A percentile compares a stretch with the other conserved stretches of the same genome.
Evolutionary conservation across 2,888 invertebrate species (phyloP).

Genomic region (Philereme transversata): DNA sequence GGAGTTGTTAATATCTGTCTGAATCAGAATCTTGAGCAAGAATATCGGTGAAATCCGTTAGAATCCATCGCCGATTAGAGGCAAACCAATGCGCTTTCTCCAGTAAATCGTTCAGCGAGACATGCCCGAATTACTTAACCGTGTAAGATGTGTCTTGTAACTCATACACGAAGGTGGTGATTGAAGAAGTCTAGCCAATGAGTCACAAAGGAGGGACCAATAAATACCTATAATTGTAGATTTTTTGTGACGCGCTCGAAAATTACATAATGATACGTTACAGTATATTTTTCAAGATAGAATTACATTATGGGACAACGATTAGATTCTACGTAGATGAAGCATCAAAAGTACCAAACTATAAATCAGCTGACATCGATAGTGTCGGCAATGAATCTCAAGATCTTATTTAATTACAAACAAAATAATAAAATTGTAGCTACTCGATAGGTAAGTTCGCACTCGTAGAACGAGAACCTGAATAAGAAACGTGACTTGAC

Average conservation of each 20-base stretch:
- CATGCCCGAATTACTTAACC: constrained; percentile 48
- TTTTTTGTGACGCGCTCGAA: too few species aligned
- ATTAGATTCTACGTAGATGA: too few species aligned
- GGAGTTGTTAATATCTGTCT: constrained; percentile 45
- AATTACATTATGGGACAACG: too few species aligned
- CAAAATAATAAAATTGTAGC: constrained; percentile 10
- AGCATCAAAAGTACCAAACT: neutral
- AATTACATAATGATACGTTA: too few species aligned
- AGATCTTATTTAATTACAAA: constrained; percentile 11
- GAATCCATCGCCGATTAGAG: constrained; percentile 50
- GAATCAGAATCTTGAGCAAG: constrained; percentile 38
- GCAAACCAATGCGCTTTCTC: constrained; percentile 58
- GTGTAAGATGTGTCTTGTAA: constrained; percentile 36
- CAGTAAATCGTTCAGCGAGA: constrained; percentile 48
- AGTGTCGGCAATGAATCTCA: constrained; percentile 7
- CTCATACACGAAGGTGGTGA: constrained; percentile 23
- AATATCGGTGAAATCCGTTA: constrained; percentile 65
- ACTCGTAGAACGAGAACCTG: constrained; percentile 21
- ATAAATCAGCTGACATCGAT: constrained; percentile 18
- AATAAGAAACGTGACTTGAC: constrained; percentile 48
- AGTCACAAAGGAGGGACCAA: too few species aligned
- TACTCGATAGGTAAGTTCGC: constrained; percentile 7
- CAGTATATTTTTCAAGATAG: too few species aligned
- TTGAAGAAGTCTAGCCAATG: neutral
- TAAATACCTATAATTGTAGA: too few species aligned